Percentiles rank a stretch among this genome's conserved stretches.
Evolutionary conservation across 64 coral and sea anemone species (phyloP).

Genomic region (Pocillopora damicornis): DNA sequence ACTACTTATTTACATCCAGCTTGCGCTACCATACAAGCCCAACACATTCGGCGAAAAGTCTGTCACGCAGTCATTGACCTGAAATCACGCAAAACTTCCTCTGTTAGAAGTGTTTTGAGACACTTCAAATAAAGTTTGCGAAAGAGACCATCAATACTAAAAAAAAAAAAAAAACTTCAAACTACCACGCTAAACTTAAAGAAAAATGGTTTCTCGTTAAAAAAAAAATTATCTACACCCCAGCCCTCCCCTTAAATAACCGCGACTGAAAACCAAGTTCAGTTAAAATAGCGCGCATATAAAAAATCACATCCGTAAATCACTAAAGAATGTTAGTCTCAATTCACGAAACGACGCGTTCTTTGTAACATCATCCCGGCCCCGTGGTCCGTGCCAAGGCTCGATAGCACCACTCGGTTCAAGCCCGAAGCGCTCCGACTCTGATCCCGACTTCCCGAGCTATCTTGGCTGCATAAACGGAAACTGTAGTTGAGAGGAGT

Average conservation of each 20-base stretch:
- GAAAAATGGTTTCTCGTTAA: background rate
- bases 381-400: background rate
- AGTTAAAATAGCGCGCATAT: background rate
- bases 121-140: background rate
- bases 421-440: background rate
- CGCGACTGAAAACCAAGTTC: background rate
- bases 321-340: background rate
- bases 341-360: background rate
- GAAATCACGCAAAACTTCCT: background rate
- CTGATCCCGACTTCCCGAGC: background rate
- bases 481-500: too few relatives aligned
- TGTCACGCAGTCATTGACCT: background rate
- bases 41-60: background rate
- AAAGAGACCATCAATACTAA: background rate
- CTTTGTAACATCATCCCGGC: background rate
- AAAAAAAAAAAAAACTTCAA: background rate
- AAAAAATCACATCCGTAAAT: background rate
- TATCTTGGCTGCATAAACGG: too few relatives aligned
- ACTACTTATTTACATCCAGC: constrained; percentile 9
- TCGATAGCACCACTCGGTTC: background rate
- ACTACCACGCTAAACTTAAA: background rate
- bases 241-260: background rate
- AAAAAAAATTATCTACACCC: background rate
- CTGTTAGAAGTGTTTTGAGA: background rate
- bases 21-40: background rate